Evolutionary conservation across 2,888 invertebrate genomes (phyloP), one percentile per base, ranked within the genome.

Genomic region (Amphiduros pacificus): DNA sequence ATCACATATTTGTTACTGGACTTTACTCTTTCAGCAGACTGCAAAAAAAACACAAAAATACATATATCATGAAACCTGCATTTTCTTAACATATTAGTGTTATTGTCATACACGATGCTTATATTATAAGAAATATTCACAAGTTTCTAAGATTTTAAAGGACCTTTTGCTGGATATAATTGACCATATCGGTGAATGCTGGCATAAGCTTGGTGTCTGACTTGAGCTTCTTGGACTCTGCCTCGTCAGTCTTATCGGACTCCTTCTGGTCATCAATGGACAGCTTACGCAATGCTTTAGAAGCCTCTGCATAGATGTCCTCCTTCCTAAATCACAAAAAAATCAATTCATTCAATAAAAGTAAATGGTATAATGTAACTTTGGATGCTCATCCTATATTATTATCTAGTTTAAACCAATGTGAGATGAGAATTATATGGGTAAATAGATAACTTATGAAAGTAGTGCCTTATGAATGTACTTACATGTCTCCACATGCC

Each of bases 401-500:
- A n/a, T n/a, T n/a, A n/a, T n/a, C n/a, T n/a, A n/a, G n/a, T n/a
- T n/a, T n/a, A n/a, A n/a, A n/a, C n/a, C n/a, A n/a, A n/a, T n/a
- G n/a, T n/a, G n/a, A n/a, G n/a, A n/a, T n/a, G n/a, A n/a, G n/a
- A n/a, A n/a, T n/a, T n/a, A n/a, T n/a, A n/a, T n/a, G n/a, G n/a
- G n/a, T n/a, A n/a, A n/a, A n/a, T n/a, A n/a, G n/a, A n/a, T n/a
- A n/a, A n/a, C n/a, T n/a, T n/a, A n/a, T n/a, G n/a, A n/a, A n/a
- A n/a, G n/a, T n/a, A n/a, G n/a, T n/a, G n/a, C n/a, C n/a, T n/a
- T n/a, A n/a, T n/a, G 32, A 54, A 24, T n/a, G 11, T 28, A 82
- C 86, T 80, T 81, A 92, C 91, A 86, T 87, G 78, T 94, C 94
- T 50, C 93, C 93, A 69, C 90, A 90, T 32, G 93, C 92, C 60